Percentiles rank a stretch among this genome's conserved stretches.
These are phyloP conservation scores for Macaca nemestrina DNA, from an alignment of 2,113 vertebrate genomes.

Conservation along the genomic window DNA sequence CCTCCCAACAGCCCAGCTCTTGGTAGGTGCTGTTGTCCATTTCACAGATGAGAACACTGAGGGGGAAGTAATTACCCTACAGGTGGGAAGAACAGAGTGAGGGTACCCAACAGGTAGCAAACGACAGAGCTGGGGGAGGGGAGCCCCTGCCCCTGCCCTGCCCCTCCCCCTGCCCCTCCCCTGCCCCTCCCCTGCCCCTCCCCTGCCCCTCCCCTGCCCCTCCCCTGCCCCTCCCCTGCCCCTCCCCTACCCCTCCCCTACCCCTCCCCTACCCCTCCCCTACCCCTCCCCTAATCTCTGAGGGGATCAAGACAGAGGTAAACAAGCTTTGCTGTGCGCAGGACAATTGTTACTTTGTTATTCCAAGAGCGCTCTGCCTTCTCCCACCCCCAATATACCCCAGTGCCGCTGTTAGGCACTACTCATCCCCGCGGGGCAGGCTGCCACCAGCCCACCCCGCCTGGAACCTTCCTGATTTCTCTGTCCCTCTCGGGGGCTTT, in stretches of 20 bases:
- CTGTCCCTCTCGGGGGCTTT: no score
- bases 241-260: accelerated
- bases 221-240: not conserved
- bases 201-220: not conserved
- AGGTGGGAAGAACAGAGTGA: not conserved
- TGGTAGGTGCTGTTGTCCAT: not conserved
- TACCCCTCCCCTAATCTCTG: not conserved
- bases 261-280: no score
- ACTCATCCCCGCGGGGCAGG: no score
- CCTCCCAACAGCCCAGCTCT: not conserved
- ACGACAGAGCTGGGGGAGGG: not conserved
- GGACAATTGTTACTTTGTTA: constrained; percentile 56
- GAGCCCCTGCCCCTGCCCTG: accelerated
- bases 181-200: not conserved
- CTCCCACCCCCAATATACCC: not conserved
- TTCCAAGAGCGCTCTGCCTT: not conserved
- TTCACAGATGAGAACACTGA: not conserved
- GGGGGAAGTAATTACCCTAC: not conserved
- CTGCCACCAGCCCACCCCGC: not conserved
- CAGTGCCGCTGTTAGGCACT: no score
- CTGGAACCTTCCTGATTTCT: not conserved
- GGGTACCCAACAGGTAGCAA: not conserved
- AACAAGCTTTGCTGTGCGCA: constrained; percentile 21
- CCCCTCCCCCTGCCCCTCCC: no score
- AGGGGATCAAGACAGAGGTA: not conserved